Evolutionary conservation across 2,888 invertebrate genomes (phyloP).

Genomic region (Andrena fulva): DNA sequence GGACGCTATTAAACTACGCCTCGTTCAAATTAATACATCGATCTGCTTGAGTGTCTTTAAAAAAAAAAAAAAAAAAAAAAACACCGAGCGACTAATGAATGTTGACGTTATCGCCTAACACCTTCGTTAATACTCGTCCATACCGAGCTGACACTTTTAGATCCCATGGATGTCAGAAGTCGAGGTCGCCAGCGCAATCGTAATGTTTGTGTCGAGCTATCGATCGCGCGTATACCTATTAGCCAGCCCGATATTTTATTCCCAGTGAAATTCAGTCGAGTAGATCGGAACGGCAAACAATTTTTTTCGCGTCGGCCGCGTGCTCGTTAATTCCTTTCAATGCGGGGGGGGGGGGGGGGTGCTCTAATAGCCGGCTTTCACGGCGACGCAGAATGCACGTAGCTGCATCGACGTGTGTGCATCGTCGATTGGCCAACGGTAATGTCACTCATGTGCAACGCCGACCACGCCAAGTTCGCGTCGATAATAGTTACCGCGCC

Average conservation of each 20-base stretch:
- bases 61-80: too few relatives aligned
- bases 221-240: not conserved
- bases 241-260: not conserved
- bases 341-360: not conserved
- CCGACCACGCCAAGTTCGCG: conserved; percentile 54
- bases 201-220: not conserved
- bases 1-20: not conserved
- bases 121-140: too few relatives aligned
- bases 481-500: conserved; percentile 61
- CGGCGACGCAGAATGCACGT: conserved; percentile 33
- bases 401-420: conserved; percentile 33
- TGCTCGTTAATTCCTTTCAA: conserved; percentile 45
- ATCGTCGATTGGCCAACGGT: conserved; percentile 68
- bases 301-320: conserved; percentile 8
- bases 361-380: conserved; percentile 46
- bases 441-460: conserved; percentile 60
- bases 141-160: too few relatives aligned
- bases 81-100: too few relatives aligned
- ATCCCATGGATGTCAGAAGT: too few relatives aligned
- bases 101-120: too few relatives aligned
- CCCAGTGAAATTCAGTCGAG: not conserved
- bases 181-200: not conserved
- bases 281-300: conserved; percentile 7
- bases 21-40: not conserved
- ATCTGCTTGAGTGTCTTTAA: not conserved